A percentile compares a stretch with the other conserved stretches of the same genome.
These are phyloP conservation scores for Pseudococcus viburni DNA, from an alignment of 2,888 invertebrate genomes.

Conservation along the genomic window DNA sequence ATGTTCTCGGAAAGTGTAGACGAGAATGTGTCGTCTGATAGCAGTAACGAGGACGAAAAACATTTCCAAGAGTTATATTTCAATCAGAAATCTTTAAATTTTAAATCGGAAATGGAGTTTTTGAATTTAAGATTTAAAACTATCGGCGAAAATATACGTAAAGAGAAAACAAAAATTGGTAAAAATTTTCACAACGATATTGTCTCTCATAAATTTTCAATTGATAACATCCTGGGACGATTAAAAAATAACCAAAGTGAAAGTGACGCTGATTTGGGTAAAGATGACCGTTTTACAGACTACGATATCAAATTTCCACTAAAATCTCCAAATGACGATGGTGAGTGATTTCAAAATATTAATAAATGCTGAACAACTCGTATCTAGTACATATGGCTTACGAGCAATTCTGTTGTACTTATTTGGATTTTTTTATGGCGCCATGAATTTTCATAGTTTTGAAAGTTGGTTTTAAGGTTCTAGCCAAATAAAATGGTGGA, in stretches of 20 bases:
- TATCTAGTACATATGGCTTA: no score
- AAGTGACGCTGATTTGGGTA: neutral
- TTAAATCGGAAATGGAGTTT: conserved; percentile 55
- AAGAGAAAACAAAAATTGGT: conserved; percentile 32
- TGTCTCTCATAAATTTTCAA: conserved; percentile 74
- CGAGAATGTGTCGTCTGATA: conserved; percentile 53
- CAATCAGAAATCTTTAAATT: conserved; percentile 57
- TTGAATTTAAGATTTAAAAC: conserved; percentile 62
- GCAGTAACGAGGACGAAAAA: conserved; percentile 52
- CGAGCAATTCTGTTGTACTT: no score
- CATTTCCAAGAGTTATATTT: conserved; percentile 47
- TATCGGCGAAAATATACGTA: conserved; percentile 53
- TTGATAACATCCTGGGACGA: conserved; percentile 74
- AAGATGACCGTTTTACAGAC: neutral
- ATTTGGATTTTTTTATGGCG: no score
- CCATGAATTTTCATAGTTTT: neutral
- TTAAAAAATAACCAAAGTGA: conserved; percentile 71
- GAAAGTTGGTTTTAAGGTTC: neutral
- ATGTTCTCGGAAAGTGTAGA: conserved; percentile 60
- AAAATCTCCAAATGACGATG: conserved; percentile 23
- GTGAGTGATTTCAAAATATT: conserved; percentile 20
- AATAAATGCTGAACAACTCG: no score
- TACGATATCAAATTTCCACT: conserved; percentile 17
- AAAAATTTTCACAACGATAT: conserved; percentile 52
- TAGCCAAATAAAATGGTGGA: no score